Conservation (phyloP, 2,888 invertebrate genomes). For the Psylliodes chrysocephalus region DNA sequence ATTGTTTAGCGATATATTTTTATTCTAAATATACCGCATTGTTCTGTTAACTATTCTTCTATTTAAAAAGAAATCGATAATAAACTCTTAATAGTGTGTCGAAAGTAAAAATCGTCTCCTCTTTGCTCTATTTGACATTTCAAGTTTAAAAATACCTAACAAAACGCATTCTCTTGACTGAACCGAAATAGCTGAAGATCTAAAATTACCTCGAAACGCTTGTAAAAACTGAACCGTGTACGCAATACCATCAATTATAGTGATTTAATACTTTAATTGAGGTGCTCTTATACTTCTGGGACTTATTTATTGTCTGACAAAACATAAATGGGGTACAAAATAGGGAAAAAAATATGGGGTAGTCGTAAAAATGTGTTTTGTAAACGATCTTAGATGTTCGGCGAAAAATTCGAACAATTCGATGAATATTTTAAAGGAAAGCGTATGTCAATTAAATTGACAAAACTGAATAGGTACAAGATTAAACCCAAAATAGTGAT, state of each 20-base stretch:
- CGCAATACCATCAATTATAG: conserved; percentile 57
- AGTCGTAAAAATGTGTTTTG: conserved; percentile 6
- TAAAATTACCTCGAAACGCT: conserved; percentile 52
- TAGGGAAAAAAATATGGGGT: conserved; percentile 39
- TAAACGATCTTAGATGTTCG: conserved; percentile 5
- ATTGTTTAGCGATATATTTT: no score
- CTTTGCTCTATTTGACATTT: conserved; percentile 50
- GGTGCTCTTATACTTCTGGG: conserved; percentile 50
- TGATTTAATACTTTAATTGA: conserved; percentile 57
- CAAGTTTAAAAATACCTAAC: conserved; percentile 54
- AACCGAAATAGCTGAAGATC: conserved; percentile 48
- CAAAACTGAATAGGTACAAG: no score
- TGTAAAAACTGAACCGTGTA: conserved; percentile 51
- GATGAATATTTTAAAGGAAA: no score
- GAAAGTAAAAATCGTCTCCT: conserved; percentile 51
- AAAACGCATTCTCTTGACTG: conserved; percentile 51
- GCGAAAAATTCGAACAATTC: conserved; percentile 15
- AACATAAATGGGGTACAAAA: conserved; percentile 53
- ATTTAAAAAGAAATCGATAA: not conserved
- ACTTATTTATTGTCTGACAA: conserved; percentile 54
- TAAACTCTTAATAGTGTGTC: conserved; percentile 38
- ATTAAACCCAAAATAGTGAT: no score
- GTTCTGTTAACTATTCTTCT: not conserved
- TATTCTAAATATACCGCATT: no score
- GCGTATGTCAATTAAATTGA: no score